Percentiles rank a stretch among this genome's conserved stretches.
Conservation (phyloP, 2,797 vertebrate genomes). For the Propithecus deckenii region DNA sequence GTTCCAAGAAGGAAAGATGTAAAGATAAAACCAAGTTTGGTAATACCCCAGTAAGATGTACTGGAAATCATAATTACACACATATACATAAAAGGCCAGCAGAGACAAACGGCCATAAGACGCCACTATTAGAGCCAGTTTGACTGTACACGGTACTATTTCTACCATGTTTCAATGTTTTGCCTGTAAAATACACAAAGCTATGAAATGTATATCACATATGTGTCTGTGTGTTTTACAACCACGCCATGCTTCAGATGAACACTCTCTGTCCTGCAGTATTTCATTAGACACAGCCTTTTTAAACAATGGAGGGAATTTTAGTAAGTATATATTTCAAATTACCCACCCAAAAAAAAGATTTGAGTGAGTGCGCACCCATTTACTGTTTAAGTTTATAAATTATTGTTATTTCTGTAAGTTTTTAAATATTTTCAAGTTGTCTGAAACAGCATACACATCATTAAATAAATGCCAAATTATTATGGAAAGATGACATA, state of each 20-base stretch:
- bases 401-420: slow-evolving; percentile 17
- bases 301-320: slow-evolving; percentile 73
- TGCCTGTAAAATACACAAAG: slow-evolving; percentile 72
- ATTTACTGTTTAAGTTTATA: slow-evolving; percentile 51
- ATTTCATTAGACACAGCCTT: slow-evolving; percentile 71
- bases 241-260: slow-evolving; percentile 57
- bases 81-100: slow-evolving; percentile 36
- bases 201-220: slow-evolving; percentile 68
- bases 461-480: slow-evolving; percentile 31
- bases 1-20: slow-evolving; percentile 17
- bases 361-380: background rate
- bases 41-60: slow-evolving; percentile 48
- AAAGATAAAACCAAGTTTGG: slow-evolving; percentile 64
- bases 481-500: background rate
- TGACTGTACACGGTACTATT: slow-evolving; percentile 55
- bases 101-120: slow-evolving; percentile 16
- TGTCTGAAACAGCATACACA: background rate
- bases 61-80: slow-evolving; percentile 55
- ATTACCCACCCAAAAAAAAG: slow-evolving; percentile 14
- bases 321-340: slow-evolving; percentile 65
- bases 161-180: slow-evolving; percentile 62
- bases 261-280: slow-evolving; percentile 62
- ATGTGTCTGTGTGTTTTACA: slow-evolving; percentile 66
- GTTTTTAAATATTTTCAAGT: slow-evolving; percentile 47
- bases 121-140: background rate